A percentile compares a stretch with the other conserved stretches of the same genome.
Evolutionary conservation across 1,140 invertebrate species (phyloP).

Genomic region (Trichomalopsis sarcophagae): DNA sequence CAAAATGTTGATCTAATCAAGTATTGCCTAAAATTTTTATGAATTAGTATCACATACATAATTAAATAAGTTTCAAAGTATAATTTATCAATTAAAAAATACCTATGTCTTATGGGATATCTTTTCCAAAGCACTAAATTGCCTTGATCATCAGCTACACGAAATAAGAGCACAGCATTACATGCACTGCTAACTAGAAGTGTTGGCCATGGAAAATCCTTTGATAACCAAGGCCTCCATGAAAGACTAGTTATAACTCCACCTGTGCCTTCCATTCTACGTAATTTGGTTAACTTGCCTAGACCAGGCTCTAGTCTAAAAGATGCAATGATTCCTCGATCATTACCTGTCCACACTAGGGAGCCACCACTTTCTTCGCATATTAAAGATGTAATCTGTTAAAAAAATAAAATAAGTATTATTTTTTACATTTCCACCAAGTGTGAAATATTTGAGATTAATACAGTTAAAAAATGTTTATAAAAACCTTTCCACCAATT

Average conservation of each 20-base stretch:
- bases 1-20: conserved; percentile 88
- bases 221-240: conserved; percentile 88
- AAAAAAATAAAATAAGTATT: conserved; percentile 23
- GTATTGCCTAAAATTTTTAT: conserved; percentile 67
- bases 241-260: conserved; percentile 85
- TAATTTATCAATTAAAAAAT: conserved; percentile 42
- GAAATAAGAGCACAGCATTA: conserved; percentile 82
- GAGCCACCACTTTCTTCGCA: conserved; percentile 84
- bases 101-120: conserved; percentile 76
- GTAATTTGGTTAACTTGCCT: conserved; percentile 84
- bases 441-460: neutral
- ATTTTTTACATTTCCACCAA: neutral
- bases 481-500: conserved; percentile 81
- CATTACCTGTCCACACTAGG: conserved; percentile 89
- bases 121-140: conserved; percentile 67
- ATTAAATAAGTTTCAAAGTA: neutral
- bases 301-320: conserved; percentile 78
- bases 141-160: conserved; percentile 66
- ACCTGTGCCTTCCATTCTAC: conserved; percentile 78
- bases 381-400: conserved; percentile 78
- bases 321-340: conserved; percentile 78
- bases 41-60: conserved; percentile 22
- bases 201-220: conserved; percentile 84
- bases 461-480: conserved; percentile 24
- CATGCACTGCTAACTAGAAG: conserved; percentile 86